Evolutionary conservation across 2,888 invertebrate genomes (phyloP).

Genomic region (Torymus texanus): DNA sequence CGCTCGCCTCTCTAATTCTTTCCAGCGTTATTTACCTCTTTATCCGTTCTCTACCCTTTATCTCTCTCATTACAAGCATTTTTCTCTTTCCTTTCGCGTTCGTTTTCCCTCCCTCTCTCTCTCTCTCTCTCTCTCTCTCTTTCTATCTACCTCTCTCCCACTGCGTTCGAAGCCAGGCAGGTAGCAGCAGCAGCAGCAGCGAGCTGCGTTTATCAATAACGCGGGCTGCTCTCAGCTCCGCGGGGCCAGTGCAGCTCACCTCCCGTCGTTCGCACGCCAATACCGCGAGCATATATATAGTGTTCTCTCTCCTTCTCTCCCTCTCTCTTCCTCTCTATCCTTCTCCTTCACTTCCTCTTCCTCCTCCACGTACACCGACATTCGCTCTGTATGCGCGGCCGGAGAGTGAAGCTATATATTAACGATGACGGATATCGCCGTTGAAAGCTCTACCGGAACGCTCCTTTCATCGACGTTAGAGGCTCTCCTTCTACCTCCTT

Average conservation of each 20-base stretch:
- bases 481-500: not conserved
- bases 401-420: conserved; percentile 20
- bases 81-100: not conserved
- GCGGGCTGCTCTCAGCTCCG: too few species aligned
- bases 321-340: conserved; percentile 23
- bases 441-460: conserved; percentile 48
- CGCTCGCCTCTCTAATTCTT: not conserved
- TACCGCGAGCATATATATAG: too few species aligned
- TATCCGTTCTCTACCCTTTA: not conserved
- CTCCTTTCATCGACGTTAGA: too few species aligned
- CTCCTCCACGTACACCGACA: not conserved
- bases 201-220: conserved; percentile 32
- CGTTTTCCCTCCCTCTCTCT: not conserved
- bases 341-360: not conserved
- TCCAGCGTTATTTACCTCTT: not conserved
- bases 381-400: not conserved
- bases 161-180: not conserved
- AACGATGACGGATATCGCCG: conserved; percentile 54
- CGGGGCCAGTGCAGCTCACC: too few species aligned
- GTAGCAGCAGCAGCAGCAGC: not conserved
- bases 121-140: not conserved
- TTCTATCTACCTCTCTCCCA: not conserved
- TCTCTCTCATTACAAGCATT: not conserved
- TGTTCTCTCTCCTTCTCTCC: conserved; percentile 5
- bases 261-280: too few species aligned